phyloP scores from a whole-genome alignment of 2,113 vertebrate species.

The Galbula dea region DNA sequence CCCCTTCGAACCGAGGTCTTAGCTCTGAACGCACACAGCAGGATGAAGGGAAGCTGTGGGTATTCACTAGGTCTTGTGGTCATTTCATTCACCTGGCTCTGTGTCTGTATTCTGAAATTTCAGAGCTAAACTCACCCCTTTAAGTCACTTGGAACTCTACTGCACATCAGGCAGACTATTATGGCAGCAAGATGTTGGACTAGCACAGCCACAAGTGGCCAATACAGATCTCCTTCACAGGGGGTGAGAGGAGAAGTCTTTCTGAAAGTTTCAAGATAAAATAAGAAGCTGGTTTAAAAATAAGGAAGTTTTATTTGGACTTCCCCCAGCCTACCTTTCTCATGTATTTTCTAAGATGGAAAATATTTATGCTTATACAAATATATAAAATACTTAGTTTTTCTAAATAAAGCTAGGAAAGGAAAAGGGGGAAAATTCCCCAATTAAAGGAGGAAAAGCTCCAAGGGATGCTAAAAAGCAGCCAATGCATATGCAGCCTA shows the following conservation, averaged over 20 bases:
- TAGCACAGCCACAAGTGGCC: background rate
- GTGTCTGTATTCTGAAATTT: background rate
- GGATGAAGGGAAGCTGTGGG: slow-evolving; percentile 50
- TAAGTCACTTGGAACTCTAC: background rate
- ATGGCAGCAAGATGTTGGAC: background rate
- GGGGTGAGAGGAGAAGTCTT: background rate
- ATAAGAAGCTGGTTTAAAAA: background rate
- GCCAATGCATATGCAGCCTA: background rate
- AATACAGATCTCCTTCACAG: background rate
- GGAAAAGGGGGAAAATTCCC: background rate
- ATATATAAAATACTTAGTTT: too few species aligned
- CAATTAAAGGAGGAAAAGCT: background rate
- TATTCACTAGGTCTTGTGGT: background rate
- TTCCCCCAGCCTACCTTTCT: background rate
- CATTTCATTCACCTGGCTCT: background rate
- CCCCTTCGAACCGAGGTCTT: slow-evolving; percentile 67
- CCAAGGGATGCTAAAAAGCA: background rate
- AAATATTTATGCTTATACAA: too few species aligned
- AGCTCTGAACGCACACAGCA: slow-evolving; percentile 71
- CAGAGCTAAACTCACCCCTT: background rate
- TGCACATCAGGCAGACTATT: background rate
- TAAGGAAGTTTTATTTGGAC: background rate
- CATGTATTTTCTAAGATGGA: too few species aligned
- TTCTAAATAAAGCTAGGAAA: background rate
- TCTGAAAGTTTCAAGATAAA: background rate